Evolutionary conservation across 2,888 invertebrate species (phyloP), one percentile per base, ranked within the genome.

Genomic region (Pollenia amentaria): DNA sequence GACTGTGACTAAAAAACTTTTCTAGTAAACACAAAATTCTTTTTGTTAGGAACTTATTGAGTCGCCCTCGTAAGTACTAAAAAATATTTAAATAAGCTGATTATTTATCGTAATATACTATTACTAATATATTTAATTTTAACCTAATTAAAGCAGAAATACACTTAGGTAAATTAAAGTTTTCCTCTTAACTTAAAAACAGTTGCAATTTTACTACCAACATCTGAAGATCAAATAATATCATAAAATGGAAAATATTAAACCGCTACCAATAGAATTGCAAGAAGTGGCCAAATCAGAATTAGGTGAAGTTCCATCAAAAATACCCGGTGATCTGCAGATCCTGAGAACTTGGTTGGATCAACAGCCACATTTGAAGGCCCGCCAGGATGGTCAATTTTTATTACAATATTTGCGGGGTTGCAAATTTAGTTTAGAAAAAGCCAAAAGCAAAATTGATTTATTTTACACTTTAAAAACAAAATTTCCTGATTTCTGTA

Each of bases 401-500:
- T 88, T 95, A 29, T 88, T 94, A 8, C 90, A 93, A 10, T 95
- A 94, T 89, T 90, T 95, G 53, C 92, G 95, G 29, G 94, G 94
- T 42, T 94, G 94, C 88, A 95, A 95, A 89, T 94, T 93, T 89
- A 94, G 94, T 87, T 89, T 95, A 88, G 94, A 95, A 87, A 92
- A 93, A 51, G 93, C 94, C 12, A 95, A 95, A 89, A 91, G 93
- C 76, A 95, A 95, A 89, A 85, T 95, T n/a, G 95, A 95, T 79
- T 94, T 94, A 90, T 95, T 94, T 89, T 95, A 95, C 89, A 94
- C 95, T 0, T 69, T 92, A 72, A 94, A 94, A 89, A 93, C 94
- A 0, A 91, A 94, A 62, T 92, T 94, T 14, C 95, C 95, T 0
- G 95, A 95, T 88, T 93, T 95, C 84, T 95, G 94, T 88, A 92